These are phyloP conservation scores for Junco hyemalis DNA, from an alignment of 2,113 vertebrate genomes.

Conservation along the genomic window DNA sequence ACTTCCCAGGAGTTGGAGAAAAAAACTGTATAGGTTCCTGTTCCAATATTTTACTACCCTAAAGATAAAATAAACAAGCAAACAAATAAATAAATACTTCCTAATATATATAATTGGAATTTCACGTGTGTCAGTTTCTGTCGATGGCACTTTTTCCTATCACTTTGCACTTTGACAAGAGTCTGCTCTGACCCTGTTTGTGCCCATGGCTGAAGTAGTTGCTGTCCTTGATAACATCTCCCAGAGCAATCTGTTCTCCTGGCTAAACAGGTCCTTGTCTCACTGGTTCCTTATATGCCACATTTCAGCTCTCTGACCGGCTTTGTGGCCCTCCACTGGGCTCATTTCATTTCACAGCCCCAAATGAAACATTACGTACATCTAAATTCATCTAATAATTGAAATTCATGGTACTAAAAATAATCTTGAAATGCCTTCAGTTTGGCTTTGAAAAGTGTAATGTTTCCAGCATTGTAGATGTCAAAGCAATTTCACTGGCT, in stretches of 20 bases:
- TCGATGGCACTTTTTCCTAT: background rate
- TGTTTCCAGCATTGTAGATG: background rate
- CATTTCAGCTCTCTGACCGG: background rate
- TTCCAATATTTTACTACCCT: background rate
- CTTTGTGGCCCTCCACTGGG: background rate
- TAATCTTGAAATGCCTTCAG: constrained; percentile 13
- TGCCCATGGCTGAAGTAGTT: background rate
- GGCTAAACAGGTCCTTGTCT: background rate
- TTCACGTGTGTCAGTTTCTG: background rate
- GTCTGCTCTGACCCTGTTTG: background rate
- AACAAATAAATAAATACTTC: background rate
- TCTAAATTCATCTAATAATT: background rate
- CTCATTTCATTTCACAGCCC: background rate
- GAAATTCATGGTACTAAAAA: background rate
- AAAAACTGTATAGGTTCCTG: background rate
- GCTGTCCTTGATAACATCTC: background rate
- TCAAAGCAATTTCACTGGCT: constrained; percentile 26
- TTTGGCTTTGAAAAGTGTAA: background rate
- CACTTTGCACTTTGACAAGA: background rate
- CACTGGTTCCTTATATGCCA: background rate
- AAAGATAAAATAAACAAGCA: background rate
- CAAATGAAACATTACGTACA: background rate
- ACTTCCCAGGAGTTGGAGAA: background rate
- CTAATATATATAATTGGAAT: background rate
- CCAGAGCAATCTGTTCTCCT: background rate